These are phyloP conservation scores for Pao palembangensis DNA, from an alignment of 2,113 vertebrate species.

Conservation along the genomic window DNA sequence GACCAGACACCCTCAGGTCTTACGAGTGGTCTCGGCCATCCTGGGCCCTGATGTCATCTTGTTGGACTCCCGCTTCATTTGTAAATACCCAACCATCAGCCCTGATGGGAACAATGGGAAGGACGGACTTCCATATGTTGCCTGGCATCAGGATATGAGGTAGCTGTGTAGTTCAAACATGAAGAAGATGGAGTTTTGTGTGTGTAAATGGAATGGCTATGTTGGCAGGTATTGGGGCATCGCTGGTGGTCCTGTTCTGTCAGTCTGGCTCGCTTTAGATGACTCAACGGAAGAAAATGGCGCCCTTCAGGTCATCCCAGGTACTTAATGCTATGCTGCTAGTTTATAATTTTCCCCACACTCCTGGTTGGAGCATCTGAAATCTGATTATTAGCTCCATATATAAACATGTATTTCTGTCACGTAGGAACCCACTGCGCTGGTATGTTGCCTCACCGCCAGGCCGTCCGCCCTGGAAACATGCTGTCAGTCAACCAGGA, in stretches of 20 bases:
- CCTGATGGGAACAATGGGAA: constrained; percentile 10
- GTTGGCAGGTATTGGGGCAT: constrained; percentile 77
- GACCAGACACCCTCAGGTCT: constrained; percentile 64
- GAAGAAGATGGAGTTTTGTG: no score
- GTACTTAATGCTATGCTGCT: constrained; percentile 39
- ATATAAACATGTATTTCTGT: constrained; percentile 3
- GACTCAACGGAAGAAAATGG: constrained; percentile 76
- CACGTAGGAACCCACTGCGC: constrained; percentile 70
- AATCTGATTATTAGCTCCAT: not conserved
- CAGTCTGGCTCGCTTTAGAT: constrained; percentile 79
- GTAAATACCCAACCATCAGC: constrained; percentile 71
- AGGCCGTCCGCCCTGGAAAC: constrained; percentile 65
- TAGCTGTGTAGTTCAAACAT: constrained; percentile 23
- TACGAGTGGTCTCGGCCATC: constrained; percentile 59
- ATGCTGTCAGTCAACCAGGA: constrained; percentile 80
- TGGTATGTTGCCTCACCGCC: constrained; percentile 71
- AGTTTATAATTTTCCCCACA: not conserved
- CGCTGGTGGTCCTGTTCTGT: constrained; percentile 75
- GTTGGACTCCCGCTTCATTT: constrained; percentile 81
- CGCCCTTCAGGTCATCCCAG: constrained; percentile 78
- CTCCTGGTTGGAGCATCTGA: not conserved
- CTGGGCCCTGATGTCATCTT: constrained; percentile 75
- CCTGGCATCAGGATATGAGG: constrained; percentile 83
- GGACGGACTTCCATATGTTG: constrained; percentile 68
- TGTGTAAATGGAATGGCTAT: no score